Evolutionary conservation across 2,888 invertebrate genomes (phyloP).

Genomic region (Morpho achilles): DNA sequence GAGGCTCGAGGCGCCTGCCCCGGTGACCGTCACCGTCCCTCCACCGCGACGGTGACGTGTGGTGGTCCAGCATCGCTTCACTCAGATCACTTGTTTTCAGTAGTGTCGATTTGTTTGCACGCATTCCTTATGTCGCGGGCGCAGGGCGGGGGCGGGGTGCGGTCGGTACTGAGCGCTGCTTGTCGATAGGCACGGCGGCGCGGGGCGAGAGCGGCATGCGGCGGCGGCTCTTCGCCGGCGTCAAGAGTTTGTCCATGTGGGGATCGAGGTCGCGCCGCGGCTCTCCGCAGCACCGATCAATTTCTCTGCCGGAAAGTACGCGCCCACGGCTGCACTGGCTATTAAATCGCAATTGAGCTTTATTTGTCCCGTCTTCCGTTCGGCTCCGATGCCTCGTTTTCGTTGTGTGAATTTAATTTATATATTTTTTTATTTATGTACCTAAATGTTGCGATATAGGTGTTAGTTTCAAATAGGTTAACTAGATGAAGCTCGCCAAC

Average conservation of each 20-base stretch:
- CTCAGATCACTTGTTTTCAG: conserved; percentile 71
- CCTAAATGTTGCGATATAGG: conserved; percentile 61
- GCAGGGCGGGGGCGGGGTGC: conserved; percentile 63
- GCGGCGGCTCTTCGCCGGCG: conserved; percentile 88
- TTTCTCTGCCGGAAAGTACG: conserved; percentile 93
- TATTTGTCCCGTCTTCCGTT: conserved; percentile 66
- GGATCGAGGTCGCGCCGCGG: conserved; percentile 83
- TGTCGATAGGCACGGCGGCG: conserved; percentile 70
- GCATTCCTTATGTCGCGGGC: conserved; percentile 66
- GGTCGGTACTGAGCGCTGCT: conserved; percentile 66
- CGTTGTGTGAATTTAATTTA: conserved; percentile 63
- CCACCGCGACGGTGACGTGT: conserved; percentile 27
- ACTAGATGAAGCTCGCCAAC: conserved; percentile 66
- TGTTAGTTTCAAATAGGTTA: conserved; percentile 69
- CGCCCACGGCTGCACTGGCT: conserved; percentile 66
- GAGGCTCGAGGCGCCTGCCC: conserved; percentile 63
- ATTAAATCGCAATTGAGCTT: conserved; percentile 68
- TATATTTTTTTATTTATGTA: conserved; percentile 41
- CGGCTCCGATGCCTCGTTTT: conserved; percentile 66
- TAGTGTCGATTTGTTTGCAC: conserved; percentile 73
- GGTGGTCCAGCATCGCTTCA: conserved; percentile 58
- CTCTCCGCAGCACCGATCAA: conserved; percentile 88
- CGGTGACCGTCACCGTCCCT: conserved; percentile 35
- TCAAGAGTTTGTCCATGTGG: conserved; percentile 88
- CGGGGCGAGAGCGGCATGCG: conserved; percentile 83